Percentiles rank a stretch among this genome's conserved stretches.
These are phyloP conservation scores for Caracal caracal DNA, from an alignment of 2,113 vertebrate genomes.

Conservation along the genomic window DNA sequence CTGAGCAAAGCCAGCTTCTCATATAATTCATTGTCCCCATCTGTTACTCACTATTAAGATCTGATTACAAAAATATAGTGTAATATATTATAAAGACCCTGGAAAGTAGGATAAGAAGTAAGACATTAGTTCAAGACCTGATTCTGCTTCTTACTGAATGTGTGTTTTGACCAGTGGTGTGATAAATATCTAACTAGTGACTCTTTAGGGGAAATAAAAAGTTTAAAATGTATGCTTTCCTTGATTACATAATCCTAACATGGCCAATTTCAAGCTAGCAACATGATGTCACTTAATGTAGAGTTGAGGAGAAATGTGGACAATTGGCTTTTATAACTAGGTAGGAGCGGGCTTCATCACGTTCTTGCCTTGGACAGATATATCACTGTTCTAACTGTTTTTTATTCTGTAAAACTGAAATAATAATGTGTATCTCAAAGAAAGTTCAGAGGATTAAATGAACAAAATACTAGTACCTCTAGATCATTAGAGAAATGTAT, in stretches of 20 bases:
- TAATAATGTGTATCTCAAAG: not conserved
- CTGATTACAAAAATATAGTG: not conserved
- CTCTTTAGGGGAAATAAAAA: not conserved
- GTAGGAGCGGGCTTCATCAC: not conserved
- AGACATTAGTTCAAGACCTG: not conserved
- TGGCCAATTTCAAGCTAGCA: not conserved
- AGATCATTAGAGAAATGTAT: not conserved
- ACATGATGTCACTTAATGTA: not conserved
- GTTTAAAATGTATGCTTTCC: not conserved
- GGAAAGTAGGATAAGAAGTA: not conserved
- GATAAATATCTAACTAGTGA: not conserved
- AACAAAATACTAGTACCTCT: not conserved
- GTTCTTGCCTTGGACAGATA: not conserved
- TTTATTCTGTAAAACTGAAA: not conserved
- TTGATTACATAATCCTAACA: not conserved
- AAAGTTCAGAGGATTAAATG: not conserved
- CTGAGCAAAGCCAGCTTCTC: not conserved
- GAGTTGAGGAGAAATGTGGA: not conserved
- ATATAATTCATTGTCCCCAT: not conserved
- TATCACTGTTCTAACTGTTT: not conserved
- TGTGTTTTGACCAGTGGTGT: not conserved
- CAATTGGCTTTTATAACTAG: not conserved
- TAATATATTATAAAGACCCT: not conserved
- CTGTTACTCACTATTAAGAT: not conserved
- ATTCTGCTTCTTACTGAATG: not conserved